phyloP scores from a whole-genome alignment of 2,888 invertebrate species.

The Drosophila cognata region DNA sequence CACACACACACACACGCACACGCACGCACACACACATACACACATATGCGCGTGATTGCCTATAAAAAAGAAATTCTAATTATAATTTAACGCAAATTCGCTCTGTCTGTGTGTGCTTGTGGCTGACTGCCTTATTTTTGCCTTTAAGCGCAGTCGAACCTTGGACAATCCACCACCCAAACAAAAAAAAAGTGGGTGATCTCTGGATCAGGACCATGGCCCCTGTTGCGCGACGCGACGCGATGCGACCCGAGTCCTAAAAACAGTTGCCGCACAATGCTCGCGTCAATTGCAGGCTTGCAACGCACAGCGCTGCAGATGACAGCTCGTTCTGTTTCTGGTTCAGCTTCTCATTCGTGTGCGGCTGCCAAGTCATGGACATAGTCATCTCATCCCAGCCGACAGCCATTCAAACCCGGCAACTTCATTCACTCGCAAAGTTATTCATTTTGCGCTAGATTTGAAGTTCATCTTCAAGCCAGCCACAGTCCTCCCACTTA shows the following conservation, averaged over 20 bases:
- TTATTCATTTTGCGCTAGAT: conserved; percentile 73
- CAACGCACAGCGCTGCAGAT: conserved; percentile 73
- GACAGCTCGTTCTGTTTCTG: conserved; percentile 69
- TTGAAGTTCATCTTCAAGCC: conserved; percentile 67
- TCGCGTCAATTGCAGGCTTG: conserved; percentile 83
- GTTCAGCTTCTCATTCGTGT: conserved; percentile 12
- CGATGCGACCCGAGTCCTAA: conserved; percentile 57
- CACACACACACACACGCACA: conserved; percentile 33
- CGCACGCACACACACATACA: conserved; percentile 27
- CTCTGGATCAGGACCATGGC: conserved; percentile 29
- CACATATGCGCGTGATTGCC: conserved; percentile 71
- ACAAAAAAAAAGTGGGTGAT: conserved; percentile 31
- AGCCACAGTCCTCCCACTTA: conserved; percentile 4
- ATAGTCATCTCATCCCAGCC: conserved; percentile 29
- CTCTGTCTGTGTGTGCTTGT: conserved; percentile 39
- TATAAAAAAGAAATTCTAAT: conserved; percentile 82
- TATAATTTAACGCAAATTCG: conserved; percentile 81
- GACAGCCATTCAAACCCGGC: conserved; percentile 26
- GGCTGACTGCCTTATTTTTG: conserved; percentile 68
- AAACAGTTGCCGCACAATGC: conserved; percentile 82
- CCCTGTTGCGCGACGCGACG: conserved; percentile 68
- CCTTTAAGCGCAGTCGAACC: conserved; percentile 57
- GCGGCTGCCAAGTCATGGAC: conserved; percentile 49
- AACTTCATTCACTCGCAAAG: conserved; percentile 52
- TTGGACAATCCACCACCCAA: conserved; percentile 62